Evolutionary conservation across 2,113 vertebrate genomes (phyloP).

Genomic region (Ciconia boyciana): DNA sequence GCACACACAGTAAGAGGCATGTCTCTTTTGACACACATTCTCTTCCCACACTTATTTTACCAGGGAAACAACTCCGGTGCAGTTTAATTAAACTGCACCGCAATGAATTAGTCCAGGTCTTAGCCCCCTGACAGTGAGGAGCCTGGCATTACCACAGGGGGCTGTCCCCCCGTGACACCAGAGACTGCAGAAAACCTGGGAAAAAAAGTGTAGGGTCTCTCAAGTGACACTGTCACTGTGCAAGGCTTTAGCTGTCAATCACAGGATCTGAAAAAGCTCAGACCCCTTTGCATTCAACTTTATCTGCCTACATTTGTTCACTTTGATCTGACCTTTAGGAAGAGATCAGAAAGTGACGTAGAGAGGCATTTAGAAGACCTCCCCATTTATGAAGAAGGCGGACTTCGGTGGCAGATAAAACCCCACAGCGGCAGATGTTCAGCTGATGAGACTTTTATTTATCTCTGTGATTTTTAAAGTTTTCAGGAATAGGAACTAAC

Average conservation of each 20-base stretch:
- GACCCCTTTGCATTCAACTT: constrained; percentile 10
- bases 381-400: neutral
- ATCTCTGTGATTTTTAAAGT: neutral
- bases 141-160: constrained; percentile 79
- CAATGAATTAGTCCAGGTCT: constrained; percentile 88
- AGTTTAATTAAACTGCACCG: constrained; percentile 89
- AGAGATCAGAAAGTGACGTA: neutral
- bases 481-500: neutral
- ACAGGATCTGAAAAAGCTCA: constrained; percentile 3
- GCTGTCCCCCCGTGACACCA: constrained; percentile 76
- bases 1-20: constrained; percentile 88
- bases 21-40: constrained; percentile 93
- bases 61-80: constrained; percentile 88
- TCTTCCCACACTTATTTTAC: constrained; percentile 95
- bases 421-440: rapidly evolving
- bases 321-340: constrained; percentile 21
- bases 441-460: neutral
- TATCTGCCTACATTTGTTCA: neutral
- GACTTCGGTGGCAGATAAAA: neutral
- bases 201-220: constrained; percentile 65
- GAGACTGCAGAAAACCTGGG: constrained; percentile 76
- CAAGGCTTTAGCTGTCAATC: constrained; percentile 75
- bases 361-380: neutral
- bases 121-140: constrained; percentile 81
- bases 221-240: constrained; percentile 70